Conservation (phyloP, 2,113 vertebrate species). For the Prochilodus magdalenae region DNA sequence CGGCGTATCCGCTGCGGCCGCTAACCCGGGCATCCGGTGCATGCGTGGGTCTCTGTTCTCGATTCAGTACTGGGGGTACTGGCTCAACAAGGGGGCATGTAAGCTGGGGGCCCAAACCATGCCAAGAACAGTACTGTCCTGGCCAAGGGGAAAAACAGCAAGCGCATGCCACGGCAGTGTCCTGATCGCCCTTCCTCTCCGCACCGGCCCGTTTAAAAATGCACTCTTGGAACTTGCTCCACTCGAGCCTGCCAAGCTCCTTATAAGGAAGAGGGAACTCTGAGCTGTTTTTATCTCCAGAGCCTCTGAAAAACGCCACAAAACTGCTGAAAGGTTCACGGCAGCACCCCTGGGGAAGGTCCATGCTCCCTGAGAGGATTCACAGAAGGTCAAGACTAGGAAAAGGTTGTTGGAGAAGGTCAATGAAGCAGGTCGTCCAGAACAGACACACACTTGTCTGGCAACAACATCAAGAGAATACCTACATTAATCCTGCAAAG, state of each 20-base stretch:
- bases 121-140: background rate
- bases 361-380: background rate
- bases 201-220: slow-evolving; percentile 33
- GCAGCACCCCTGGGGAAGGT: background rate
- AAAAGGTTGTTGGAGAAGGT: slow-evolving; percentile 19
- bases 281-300: slow-evolving; percentile 40
- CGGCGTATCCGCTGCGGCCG: too few species aligned
- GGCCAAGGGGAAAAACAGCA: background rate
- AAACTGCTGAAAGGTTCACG: slow-evolving; percentile 1
- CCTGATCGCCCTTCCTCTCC: slow-evolving; percentile 29
- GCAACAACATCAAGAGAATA: slow-evolving; percentile 43
- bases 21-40: background rate
- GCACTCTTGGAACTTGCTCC: slow-evolving; percentile 28
- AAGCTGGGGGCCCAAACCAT: background rate
- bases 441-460: slow-evolving; percentile 14
- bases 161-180: slow-evolving; percentile 29
- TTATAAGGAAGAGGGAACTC: slow-evolving; percentile 54
- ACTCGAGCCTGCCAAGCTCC: slow-evolving; percentile 34
- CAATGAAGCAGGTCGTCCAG: background rate
- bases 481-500: slow-evolving; percentile 26
- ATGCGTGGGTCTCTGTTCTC: background rate
- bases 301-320: background rate
- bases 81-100: background rate
- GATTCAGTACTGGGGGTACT: slow-evolving; percentile 23
- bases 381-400: background rate